Conservation (phyloP, 2,113 vertebrate species). For the Pampusana beccarii region DNA sequence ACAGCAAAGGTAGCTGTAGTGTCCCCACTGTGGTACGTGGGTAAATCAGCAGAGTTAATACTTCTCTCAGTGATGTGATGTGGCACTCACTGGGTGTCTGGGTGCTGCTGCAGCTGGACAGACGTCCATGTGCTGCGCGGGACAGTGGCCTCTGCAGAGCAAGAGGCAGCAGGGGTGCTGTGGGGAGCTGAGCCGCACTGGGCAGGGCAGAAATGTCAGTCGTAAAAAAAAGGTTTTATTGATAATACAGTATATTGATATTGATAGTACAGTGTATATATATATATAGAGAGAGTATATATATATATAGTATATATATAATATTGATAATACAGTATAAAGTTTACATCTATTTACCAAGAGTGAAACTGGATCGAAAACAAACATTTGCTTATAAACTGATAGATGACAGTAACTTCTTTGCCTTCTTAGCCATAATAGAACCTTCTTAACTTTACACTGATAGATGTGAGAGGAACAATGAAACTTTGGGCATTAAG, state of each 20-base stretch:
- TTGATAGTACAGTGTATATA: too few species aligned
- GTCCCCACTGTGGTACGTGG: background rate
- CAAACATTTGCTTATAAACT: background rate
- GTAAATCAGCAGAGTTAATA: background rate
- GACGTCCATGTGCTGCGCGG: background rate
- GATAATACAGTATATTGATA: background rate
- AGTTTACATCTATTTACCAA: background rate
- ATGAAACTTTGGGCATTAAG: background rate
- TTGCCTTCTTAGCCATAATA: background rate
- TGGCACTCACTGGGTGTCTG: background rate
- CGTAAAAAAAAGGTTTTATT: too few species aligned
- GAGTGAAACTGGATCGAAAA: background rate
- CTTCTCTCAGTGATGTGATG: fast-evolving
- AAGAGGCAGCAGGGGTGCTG: too few species aligned
- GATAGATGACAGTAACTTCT: background rate
- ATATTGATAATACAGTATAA: background rate
- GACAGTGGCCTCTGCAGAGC: fast-evolving
- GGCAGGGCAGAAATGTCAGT: background rate
- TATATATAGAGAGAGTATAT: too few species aligned
- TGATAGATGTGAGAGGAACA: background rate
- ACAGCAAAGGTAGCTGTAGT: background rate
- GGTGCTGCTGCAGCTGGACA: fast-evolving
- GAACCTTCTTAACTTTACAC: background rate
- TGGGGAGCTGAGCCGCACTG: too few species aligned
- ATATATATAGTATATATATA: too few species aligned